Base-by-base conservation (phyloP, 2,888 invertebrate species). In the Scelioninae gen. 2 region DNA sequence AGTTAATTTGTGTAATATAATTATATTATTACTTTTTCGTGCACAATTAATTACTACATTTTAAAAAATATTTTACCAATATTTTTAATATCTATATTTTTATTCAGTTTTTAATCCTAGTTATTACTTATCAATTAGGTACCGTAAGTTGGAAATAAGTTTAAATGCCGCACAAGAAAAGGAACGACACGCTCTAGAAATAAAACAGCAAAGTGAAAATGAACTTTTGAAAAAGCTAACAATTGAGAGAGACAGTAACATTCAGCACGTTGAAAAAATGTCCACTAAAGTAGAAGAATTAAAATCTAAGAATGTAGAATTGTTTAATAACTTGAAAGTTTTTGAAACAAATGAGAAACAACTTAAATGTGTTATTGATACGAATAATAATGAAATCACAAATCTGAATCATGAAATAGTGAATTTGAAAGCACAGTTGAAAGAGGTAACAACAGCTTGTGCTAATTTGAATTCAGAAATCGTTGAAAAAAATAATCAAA, bases 401-500 rank as follows among this genome's bases (percentile, higher is more conserved):
- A 85, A 81, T 7, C 83, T 87, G 13, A 82, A 82, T 69, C 80
- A 83, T 5, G 87, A 87, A 68, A 84, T 86, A 41, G 77, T 79
- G 1, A 86, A 86, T 57, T 75, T 89, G 19, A 85, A 87, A 31
- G 82, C 81, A 16, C 86, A 89, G 78, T 82, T 87, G 0, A 86
- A 85, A 45, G 84, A 87, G 11, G 84, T 87, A 25, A 81, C 83
- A 2, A 75, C 79, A 7, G 75, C 82, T 1, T 85, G 87, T 65
- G 85, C 87, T 2, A 86, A 82, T 46, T 76, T 88, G 33, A 87
- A 83, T 76, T 67, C 74, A 0, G 87, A 89, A 61, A 80, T 83
- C 1, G 82, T 85, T 11, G 81, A 81, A 6, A 84, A 89, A 50
- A 71, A 84, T 6, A 79, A 83, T 43, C 82, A 86, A 46, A 87